Base-by-base conservation (phyloP, 1,140 invertebrate genomes). In the Brachionus rubens region DNA sequence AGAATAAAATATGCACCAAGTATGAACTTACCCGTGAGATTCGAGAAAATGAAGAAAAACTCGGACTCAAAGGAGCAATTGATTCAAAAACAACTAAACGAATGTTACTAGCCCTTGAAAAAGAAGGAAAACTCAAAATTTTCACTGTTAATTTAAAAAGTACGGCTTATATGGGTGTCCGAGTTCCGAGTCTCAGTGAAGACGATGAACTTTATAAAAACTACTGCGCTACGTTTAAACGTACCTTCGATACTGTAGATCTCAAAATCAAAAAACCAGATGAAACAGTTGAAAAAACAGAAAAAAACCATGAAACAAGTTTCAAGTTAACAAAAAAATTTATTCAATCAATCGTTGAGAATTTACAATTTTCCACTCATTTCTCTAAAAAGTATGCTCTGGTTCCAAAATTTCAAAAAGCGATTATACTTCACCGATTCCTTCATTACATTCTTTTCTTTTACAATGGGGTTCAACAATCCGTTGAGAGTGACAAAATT, bases 341-440 rank as follows among this genome's bases (percentile, higher is more conserved):
- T 72, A 72, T 72, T 24, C 28, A 72, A 12, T 24, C 68, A 50
- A 26, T 50, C 1, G 68, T 72, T 24, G 33, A 50, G n/a, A 41
- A 33, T 1, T n/a, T 72, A 21, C 3, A 48, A 19, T 72, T 50
- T 54, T 72, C 68, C 12, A 48, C 68, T 9, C 16, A 30, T 36
- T 50, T 50, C 19, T 50, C 46, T 0, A 72, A 50, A 40, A 48
- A 33, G 41, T 72, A 72, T 40, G 68, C 68, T 14, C 43, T 54
- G 19, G 68, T 72, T 5, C 68, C 68, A 14, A 72, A 72, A 54
- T 72, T 72, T 54, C 68, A 72, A 26, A 72, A 72, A 33, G 68
- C 68, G 14, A 72, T 72, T 30, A 54, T 72, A 16, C 68, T 72
- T 0, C 68, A 72, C 50, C 68, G 68, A 16, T 72, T 72, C 30